Base-by-base conservation (phyloP, 2,113 vertebrate species). In the Aviceda subcristata region DNA sequence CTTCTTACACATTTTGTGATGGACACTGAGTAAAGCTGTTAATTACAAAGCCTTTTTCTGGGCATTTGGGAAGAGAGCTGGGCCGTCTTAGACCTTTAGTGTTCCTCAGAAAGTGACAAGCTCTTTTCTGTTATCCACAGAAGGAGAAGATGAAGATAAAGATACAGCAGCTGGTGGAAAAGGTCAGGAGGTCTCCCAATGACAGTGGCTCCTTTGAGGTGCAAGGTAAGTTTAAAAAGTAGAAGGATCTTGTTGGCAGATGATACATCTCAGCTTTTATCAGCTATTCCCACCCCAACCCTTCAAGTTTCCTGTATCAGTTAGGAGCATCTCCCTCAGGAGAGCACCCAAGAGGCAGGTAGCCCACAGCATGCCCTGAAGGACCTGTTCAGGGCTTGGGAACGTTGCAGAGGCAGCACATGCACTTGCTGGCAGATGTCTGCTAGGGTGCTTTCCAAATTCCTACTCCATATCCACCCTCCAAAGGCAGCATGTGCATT, bases 141-240 rank as follows among this genome's bases (percentile, higher is more conserved):
- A 98, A 92, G 88, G 99, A 99, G 60, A 99, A 98, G 96, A 74
- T 99, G 46, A 98, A 97, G 84, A 36, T 99, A 76, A 99, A 99
- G 98, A 98, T 24, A 30, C 98, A 99, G 91, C 98, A 99, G 81
- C 94, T 99, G 86, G 98, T 99, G 94, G 98, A 98, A 55, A 99
- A 99, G 96, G 98, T 99, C 56, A 98, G 97, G 85, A 98, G 97
- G 96, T 98, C 98, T 88, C 98, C 99, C 91, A 94, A 30, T 3
- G 99, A 99, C 95, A 98, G 85, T 60, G 98, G 79, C 64, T 99
- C 99, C 46, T 97, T 97, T 68, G 99, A 99, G 93, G 99, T 99
- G 75, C 97, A 95, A 96, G 98, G 99, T 99, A 92, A 89, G 98
- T 97, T 41, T 16, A 12, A 90, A 94, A 82, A 69, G 55, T 20